Evolutionary conservation across 2,113 vertebrate genomes (phyloP).

Genomic region (Motacilla tschutschensis): DNA sequence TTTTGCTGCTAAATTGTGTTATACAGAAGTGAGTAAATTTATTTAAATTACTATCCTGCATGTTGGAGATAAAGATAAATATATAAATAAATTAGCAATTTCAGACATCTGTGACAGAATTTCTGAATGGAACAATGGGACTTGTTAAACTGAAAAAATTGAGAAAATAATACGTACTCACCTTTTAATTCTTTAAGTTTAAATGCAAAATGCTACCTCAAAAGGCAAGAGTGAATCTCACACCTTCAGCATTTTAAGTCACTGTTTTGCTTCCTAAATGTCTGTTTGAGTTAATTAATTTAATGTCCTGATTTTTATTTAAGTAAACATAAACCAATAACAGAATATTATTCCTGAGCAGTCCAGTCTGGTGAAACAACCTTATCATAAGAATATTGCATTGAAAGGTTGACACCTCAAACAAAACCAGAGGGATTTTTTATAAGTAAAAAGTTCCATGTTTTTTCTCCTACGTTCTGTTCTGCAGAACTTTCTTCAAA

Average conservation of each 20-base stretch:
- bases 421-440: background rate
- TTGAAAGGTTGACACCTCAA: background rate
- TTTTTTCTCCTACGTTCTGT: background rate
- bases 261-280: constrained; percentile 41
- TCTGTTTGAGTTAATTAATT: constrained; percentile 22
- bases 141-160: constrained; percentile 63
- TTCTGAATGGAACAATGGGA: constrained; percentile 62
- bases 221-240: constrained; percentile 57
- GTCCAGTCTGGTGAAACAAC: background rate
- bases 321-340: background rate
- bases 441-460: background rate
- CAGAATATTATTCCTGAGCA: background rate
- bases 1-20: constrained; percentile 56
- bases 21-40: constrained; percentile 61
- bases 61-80: constrained; percentile 71
- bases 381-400: background rate
- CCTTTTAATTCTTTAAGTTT: constrained; percentile 67
- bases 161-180: constrained; percentile 58
- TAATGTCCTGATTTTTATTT: background rate
- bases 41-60: constrained; percentile 77
- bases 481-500: background rate
- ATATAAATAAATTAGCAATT: constrained; percentile 61
- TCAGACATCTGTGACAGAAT: constrained; percentile 71
- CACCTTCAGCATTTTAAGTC: constrained; percentile 58
- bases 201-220: constrained; percentile 56